Evolutionary conservation across 2,113 vertebrate genomes (phyloP), one percentile per base, ranked within the genome.

Genomic region (Vicugna pacos): DNA sequence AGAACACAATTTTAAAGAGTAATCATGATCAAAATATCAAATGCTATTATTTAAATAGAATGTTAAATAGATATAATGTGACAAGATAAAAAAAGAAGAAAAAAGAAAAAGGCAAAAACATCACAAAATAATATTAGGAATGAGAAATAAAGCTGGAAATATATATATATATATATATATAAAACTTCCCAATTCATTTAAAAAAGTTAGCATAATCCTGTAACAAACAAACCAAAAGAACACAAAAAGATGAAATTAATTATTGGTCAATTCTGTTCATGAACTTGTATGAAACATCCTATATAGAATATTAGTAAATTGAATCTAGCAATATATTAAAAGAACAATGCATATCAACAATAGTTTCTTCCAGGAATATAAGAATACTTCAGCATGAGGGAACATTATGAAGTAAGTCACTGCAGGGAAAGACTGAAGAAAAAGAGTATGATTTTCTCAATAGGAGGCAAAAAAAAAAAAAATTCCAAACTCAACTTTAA

Each of bases 31-130:
- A 70, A 69, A 93, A 60, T 38, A 3, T 75, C 19, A 22, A 77
- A 93, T 48, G 35, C 52, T 93, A 26, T 50, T 22, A 87, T 80
- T 87, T 87, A 35, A 86, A 86, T 38, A 86, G 38, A 67, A 56
- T 46, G 14, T 30, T 82, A 79, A 87, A 80, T 93, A 88, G 19
- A 46, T 17, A 52, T 15, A 62, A 58, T 58, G 16, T 67, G 58
- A 8, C 35, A 75, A 67, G 26, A 73, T 48, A 50, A 50, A 48
- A 20, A 38, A 6, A 46, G 50, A 32, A 87, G 52, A n/a, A 65
- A 46, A 72, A 30, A n/a, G 64, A 52, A 58, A 77, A 17, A 56
- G 19, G 16, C 24, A 69, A 80, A 48, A 87, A 4, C 13, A 32
- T 2, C 30, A 82, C 8, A 22, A 85, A 77, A 60, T 32, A 26